Base-by-base conservation (phyloP, 1,140 invertebrate species). In the Drosophila suzukii region DNA sequence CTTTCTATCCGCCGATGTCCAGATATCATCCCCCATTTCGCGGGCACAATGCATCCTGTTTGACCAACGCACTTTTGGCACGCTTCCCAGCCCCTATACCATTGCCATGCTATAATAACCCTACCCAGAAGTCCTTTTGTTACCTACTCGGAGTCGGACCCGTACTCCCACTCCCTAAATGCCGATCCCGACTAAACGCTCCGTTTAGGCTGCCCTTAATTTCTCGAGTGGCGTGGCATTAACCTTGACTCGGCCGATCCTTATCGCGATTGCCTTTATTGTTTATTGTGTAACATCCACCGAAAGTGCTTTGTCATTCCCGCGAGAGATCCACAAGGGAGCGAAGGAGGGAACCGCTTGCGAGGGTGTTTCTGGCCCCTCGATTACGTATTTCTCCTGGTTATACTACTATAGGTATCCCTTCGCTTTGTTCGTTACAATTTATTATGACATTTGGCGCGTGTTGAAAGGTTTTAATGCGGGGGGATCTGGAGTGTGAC, bases 371-470 rank as follows among this genome's bases (percentile, higher is more conserved):
- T 50, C 50, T 41, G 44, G 50, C 36, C 63, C 68, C 56, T 56
- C 63, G 71, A 80, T 80, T 61, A 75, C 27, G 20, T 76, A 49
- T 66, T 77, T 63, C 47, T 59, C 30, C 58, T 32, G n/a, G 49
- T 39, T 39, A 24, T 47, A 20, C 20, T 20, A 30, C 51, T 39
- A 43, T 62, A 34, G 36, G 43, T 58, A 58, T 72, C 38, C 65
- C 73, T 63, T 55, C 47, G 75, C 57, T 55, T 60, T 67, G 61
- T 75, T 82, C 20, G 6, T 13, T 44, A 27, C 66, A 88, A 89
- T 88, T 88, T 88, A 88, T 88, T 88, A 89, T 88, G 83, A 88
- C 83, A 89, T 79, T 88, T 63, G 83, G 80, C 83, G 84, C 83
- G 84, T 89, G 83, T 82, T 88, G 83, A 88, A 83, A 88, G 83